Conservation (phyloP, 2,888 invertebrate species). For the Cantharis lateralis region DNA sequence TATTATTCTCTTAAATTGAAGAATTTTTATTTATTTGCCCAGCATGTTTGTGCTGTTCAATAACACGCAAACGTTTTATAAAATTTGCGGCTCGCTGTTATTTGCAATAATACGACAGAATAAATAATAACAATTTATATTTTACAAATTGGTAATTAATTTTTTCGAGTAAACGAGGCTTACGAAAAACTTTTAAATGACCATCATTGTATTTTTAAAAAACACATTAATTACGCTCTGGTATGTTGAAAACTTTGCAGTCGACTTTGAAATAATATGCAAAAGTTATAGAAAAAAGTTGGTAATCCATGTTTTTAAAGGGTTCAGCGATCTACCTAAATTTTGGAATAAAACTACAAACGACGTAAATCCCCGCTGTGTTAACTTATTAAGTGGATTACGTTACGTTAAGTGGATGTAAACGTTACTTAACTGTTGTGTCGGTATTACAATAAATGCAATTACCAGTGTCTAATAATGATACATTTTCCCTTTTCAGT, state of each 20-base stretch:
- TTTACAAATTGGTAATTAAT: background rate
- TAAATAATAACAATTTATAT: background rate
- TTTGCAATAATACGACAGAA: background rate
- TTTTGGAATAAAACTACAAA: too few relatives aligned
- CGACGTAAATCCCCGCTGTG: too few relatives aligned
- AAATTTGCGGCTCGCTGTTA: background rate
- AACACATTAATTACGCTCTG: background rate
- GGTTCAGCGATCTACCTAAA: background rate
- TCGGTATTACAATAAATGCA: too few relatives aligned
- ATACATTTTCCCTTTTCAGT: background rate
- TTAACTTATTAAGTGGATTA: too few relatives aligned
- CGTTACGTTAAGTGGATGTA: too few relatives aligned
- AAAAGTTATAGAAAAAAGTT: background rate
- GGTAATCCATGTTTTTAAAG: background rate
- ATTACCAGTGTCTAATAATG: background rate
- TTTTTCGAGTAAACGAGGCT: background rate
- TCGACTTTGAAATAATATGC: background rate
- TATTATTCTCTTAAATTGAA: background rate
- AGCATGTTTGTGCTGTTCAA: background rate
- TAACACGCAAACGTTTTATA: background rate
- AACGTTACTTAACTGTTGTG: too few relatives aligned
- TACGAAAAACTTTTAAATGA: background rate
- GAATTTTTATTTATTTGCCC: background rate
- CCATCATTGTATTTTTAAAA: background rate
- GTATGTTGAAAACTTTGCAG: background rate